Conservation (phyloP, 2,113 vertebrate genomes). For the Tamias sibiricus region DNA sequence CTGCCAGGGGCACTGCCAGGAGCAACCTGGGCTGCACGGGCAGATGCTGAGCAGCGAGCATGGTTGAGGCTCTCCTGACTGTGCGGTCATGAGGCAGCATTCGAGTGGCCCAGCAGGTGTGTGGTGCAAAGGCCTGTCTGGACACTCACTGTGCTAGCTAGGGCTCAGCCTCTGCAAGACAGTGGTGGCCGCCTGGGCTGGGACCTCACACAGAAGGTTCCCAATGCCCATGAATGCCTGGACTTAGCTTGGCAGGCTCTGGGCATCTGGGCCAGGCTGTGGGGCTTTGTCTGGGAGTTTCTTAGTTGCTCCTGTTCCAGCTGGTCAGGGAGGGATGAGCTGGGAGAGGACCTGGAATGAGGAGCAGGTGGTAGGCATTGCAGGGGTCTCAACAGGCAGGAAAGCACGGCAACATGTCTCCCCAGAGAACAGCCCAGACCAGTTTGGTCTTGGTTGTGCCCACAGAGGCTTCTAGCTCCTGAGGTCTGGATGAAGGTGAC, state of each 20-base stretch:
- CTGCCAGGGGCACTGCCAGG: not conserved
- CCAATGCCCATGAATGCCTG: not conserved
- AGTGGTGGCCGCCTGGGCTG: not conserved
- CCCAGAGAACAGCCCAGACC: not conserved
- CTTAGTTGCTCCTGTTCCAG: not conserved
- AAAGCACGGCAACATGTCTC: not conserved
- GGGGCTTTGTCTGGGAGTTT: not conserved
- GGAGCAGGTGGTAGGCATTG: not conserved
- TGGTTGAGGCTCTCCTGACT: not conserved
- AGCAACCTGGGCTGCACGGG: not conserved
- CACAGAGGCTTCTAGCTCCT: not conserved
- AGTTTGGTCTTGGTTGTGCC: rapidly evolving
- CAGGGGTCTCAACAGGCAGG: not conserved
- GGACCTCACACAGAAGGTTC: not conserved
- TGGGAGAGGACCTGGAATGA: not conserved
- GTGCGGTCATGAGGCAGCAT: not conserved
- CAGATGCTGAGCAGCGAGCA: not conserved
- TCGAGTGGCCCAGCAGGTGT: not conserved
- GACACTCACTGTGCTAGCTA: not conserved
- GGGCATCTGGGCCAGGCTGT: not conserved
- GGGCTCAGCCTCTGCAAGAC: not conserved
- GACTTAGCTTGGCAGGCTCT: not conserved
- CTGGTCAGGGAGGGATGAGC: not conserved
- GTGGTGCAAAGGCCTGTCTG: not conserved
- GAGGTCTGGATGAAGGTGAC: not conserved